Evolutionary conservation across 92 coral and sea anemone genomes (phyloP).

Genomic region (Pocillopora meandrina): DNA sequence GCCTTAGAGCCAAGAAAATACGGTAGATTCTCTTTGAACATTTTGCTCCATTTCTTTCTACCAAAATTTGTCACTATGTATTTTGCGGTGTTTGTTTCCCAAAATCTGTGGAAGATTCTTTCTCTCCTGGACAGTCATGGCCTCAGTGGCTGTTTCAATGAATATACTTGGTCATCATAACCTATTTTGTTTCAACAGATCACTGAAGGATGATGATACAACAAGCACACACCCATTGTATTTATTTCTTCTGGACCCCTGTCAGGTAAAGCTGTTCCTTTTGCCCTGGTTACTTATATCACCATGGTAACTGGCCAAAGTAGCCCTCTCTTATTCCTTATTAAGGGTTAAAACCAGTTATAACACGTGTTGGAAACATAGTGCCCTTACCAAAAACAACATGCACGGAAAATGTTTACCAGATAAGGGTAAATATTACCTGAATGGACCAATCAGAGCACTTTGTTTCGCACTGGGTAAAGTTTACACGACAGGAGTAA

Average conservation of each 20-base stretch:
- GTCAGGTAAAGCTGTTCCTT: slow-evolving; percentile 15
- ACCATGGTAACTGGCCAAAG: background rate
- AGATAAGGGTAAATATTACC: too few species aligned
- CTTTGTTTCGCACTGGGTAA: too few species aligned
- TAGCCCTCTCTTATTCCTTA: background rate
- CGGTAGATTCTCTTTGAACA: too few species aligned
- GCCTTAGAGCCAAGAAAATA: too few species aligned
- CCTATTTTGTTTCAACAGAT: slow-evolving; percentile 1
- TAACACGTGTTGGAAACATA: too few species aligned
- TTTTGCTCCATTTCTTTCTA: background rate
- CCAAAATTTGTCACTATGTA: background rate
- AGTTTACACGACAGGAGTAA: too few species aligned
- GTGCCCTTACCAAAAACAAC: too few species aligned
- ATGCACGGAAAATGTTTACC: too few species aligned
- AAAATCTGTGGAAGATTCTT: background rate
- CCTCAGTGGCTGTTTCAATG: background rate
- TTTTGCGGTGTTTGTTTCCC: background rate
- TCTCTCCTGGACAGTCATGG: background rate
- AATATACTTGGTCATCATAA: background rate
- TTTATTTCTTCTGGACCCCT: slow-evolving; percentile 34
- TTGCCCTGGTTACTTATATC: background rate
- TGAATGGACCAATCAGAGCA: too few species aligned
- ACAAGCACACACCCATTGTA: slow-evolving; percentile 37
- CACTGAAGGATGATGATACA: slow-evolving; percentile 4
- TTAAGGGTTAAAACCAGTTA: too few species aligned